These are phyloP conservation scores for Terebella lapidaria DNA, from an alignment of 2,888 invertebrate genomes.

Conservation along the genomic window DNA sequence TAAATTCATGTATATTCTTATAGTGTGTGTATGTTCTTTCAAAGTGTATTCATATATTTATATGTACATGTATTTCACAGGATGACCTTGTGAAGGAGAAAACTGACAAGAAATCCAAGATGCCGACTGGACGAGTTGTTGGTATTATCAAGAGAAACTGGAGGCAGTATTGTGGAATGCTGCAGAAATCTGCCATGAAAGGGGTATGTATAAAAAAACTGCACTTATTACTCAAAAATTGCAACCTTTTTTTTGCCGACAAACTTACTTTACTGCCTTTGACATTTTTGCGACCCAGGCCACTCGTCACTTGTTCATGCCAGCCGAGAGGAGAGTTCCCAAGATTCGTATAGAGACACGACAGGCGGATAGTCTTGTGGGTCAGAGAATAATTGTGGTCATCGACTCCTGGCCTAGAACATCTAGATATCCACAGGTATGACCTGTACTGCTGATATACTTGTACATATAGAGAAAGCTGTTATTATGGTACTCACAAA, in stretches of 20 bases:
- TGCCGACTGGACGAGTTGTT: conserved; percentile 74
- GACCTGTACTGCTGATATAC: no score
- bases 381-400: conserved; percentile 87
- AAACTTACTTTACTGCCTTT: no score
- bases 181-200: conserved; percentile 70
- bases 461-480: no score
- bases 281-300: no score
- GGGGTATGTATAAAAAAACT: conserved; percentile 44
- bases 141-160: conserved; percentile 93
- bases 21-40: no score
- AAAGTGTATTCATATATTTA: no score
- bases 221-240: no score
- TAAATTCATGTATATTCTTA: no score
- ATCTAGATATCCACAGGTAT: conserved; percentile 79
- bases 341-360: conserved; percentile 92
- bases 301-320: conserved; percentile 79
- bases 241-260: no score
- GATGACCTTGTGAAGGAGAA: background rate
- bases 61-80: no score
- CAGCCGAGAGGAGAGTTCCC: conserved; percentile 89
- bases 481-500: no score
- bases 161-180: conserved; percentile 95
- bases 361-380: conserved; percentile 70
- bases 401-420: conserved; percentile 94
- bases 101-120: conserved; percentile 2